phyloP scores from a whole-genome alignment of 2,797 vertebrate genomes.

The Rhyacichthys aspro region DNA sequence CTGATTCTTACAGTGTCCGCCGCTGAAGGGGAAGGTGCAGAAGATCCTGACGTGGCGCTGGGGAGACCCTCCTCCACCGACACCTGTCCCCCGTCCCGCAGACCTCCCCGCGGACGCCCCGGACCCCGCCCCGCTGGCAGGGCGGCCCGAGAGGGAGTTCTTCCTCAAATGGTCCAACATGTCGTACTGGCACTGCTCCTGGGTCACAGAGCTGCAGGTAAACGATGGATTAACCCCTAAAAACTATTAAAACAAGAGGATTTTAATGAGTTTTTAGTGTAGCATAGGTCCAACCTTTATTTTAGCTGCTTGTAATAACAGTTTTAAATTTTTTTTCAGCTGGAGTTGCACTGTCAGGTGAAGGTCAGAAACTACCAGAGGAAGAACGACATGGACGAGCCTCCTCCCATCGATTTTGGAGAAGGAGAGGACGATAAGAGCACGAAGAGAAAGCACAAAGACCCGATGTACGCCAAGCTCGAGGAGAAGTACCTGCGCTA shows the following conservation, averaged over 20 bases:
- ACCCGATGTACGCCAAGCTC: conserved; percentile 93
- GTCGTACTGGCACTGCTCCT: conserved; percentile 99
- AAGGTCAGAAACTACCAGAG: conserved; percentile 99
- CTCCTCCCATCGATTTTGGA: conserved; percentile 88
- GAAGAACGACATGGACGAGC: conserved; percentile 99
- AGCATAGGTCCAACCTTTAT: too few relatives aligned
- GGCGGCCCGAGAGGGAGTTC: conserved; percentile 94
- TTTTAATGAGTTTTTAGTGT: too few relatives aligned
- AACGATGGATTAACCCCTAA: not conserved
- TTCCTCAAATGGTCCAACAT: conserved; percentile 97
- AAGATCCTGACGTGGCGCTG: conserved; percentile 98
- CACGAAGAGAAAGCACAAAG: conserved; percentile 92
- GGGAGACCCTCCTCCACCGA: conserved; percentile 91
- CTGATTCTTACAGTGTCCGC: conserved; percentile 82
- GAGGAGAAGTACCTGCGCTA: conserved; percentile 96
- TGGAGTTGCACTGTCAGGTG: conserved; percentile 96
- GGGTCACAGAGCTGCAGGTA: conserved; percentile 97
- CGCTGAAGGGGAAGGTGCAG: conserved; percentile 96
- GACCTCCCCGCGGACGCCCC: conserved; percentile 86
- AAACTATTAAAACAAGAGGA: too few relatives aligned
- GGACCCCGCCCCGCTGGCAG: conserved; percentile 89
- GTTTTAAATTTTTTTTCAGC: conserved; percentile 72
- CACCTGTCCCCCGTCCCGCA: conserved; percentile 86
- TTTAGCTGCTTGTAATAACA: too few relatives aligned
- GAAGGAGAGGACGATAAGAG: conserved; percentile 92